Conservation (phyloP, 2,888 invertebrate genomes). For the Exephanes ischioxanthus region DNA sequence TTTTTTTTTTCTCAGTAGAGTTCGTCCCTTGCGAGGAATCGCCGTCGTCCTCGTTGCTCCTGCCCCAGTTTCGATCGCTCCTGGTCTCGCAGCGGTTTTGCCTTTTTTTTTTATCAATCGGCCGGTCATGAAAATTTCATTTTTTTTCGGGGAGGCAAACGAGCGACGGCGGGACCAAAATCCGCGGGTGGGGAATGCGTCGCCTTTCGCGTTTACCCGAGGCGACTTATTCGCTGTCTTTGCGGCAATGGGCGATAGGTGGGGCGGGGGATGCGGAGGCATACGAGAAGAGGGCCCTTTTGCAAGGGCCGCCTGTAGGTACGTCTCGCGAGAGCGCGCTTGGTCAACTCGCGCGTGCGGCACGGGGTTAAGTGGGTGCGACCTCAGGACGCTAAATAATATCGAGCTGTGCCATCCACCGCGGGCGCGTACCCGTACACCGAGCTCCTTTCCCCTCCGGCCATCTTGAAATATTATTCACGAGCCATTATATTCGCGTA, state of each 20-base stretch:
- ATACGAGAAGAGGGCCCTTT: conserved; percentile 71
- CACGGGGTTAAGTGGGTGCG: conserved; percentile 83
- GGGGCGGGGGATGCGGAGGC: conserved; percentile 14
- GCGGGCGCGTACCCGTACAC: conserved; percentile 74
- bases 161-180: conserved; percentile 14
- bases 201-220: conserved; percentile 77
- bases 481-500: conserved; percentile 63
- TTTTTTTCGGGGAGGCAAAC: too few species aligned
- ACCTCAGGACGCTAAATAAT: conserved; percentile 83
- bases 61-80: too few species aligned
- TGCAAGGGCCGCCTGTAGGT: conserved; percentile 65
- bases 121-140: too few species aligned
- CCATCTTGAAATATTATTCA: conserved; percentile 69
- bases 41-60: neutral
- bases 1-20: too few species aligned
- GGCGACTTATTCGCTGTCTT: conserved; percentile 83
- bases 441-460: conserved; percentile 66
- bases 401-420: conserved; percentile 81
- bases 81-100: neutral
- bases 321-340: conserved; percentile 71
- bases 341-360: conserved; percentile 64
- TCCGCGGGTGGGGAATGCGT: conserved; percentile 77
- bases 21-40: neutral
- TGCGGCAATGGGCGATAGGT: conserved; percentile 70
- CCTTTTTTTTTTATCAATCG: neutral